Base-by-base conservation (phyloP, 1,140 invertebrate genomes). In the Spodoptera frugiperda region DNA sequence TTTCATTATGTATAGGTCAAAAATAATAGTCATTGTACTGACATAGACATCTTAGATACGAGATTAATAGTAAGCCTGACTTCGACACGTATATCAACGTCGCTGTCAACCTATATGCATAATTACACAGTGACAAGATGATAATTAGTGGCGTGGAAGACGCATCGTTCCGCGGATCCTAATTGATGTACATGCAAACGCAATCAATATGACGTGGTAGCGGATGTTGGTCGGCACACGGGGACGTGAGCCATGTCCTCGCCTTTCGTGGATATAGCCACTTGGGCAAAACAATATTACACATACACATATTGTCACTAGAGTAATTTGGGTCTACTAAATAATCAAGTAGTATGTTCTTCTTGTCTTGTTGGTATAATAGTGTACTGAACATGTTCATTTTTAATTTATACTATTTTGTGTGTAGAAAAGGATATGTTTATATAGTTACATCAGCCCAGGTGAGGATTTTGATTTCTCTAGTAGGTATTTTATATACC, bases 151-250 rank as follows among this genome's bases (percentile, higher is more conserved):
- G 80, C 70, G 73, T 83, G 81, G 86, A 93, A 92, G 90, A 91
- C 91, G 84, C 90, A 93, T 91, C 88, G 89, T 84, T 83, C 81
- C 87, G 87, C 84, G 84, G 83, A 90, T 89, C 86, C 85, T 93
- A 93, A 93, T 93, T 93, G 91, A 93, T 90, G 83, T 89, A 93
- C 91, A 93, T 82, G 91, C 85, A 91, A 93, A 93, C 80, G 88
- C 91, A 91, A 93, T 93, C 91, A 93, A 90, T 93, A 90, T 82
- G 84, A 86, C 84, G 83, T 81, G 78, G 78, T 84, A 84, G 76
- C 82, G 88, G 86, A 89, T 88, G 86, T 86, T 81, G 79, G 81
- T 76, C 79, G 61, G 70, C 44, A 84, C 84, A 84, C 81, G 73
- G 79, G 79, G 82, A 82, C 81, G 80, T 71, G 76, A 68, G 68